Percentiles rank a stretch among this genome's conserved stretches.
phyloP scores from a whole-genome alignment of 1,140 invertebrate species.

The Heliconius melpomene region DNA sequence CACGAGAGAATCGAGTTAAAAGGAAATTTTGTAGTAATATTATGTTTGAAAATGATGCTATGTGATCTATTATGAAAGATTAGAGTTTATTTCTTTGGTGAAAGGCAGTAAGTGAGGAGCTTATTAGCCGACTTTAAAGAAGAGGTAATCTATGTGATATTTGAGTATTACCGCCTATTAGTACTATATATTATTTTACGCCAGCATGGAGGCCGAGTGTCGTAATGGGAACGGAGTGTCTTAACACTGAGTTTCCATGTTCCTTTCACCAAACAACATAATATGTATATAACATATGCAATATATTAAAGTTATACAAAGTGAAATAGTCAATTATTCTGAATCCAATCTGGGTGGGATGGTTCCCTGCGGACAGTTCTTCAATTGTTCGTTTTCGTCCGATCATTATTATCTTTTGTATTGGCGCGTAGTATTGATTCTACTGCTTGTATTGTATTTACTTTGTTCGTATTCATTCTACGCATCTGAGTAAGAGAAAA shows the following conservation, averaged over 20 bases:
- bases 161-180: too few species aligned
- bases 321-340: conserved; percentile 15
- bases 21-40: neutral
- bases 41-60: neutral
- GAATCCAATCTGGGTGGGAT: conserved; percentile 28
- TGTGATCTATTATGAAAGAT: neutral
- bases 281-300: neutral
- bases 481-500: neutral
- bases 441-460: neutral
- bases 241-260: neutral
- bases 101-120: too few species aligned
- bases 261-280: neutral
- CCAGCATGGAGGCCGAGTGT: too few species aligned
- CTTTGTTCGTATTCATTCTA: neutral
- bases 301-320: conserved; percentile 7
- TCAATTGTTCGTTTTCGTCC: conserved; percentile 27
- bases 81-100: neutral
- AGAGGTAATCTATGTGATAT: too few species aligned
- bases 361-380: conserved; percentile 26
- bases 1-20: neutral
- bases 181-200: too few species aligned
- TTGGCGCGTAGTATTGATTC: neutral
- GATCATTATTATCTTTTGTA: conserved; percentile 14
- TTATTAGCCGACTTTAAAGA: neutral
- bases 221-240: neutral